Percentiles rank a stretch among this genome's conserved stretches.
phyloP scores from a whole-genome alignment of 2,888 invertebrate species.

The Brachyptera risi region DNA sequence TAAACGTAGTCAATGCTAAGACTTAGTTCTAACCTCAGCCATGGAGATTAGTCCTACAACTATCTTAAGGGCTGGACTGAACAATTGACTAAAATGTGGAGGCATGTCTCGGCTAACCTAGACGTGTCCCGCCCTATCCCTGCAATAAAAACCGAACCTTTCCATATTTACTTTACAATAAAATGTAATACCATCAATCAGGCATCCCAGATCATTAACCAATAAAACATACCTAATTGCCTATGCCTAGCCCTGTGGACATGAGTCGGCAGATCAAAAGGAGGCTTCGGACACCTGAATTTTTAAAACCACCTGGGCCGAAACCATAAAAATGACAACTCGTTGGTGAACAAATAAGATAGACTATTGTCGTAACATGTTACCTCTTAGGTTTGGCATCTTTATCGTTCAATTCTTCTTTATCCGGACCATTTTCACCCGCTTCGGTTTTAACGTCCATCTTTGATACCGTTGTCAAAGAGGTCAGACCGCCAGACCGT shows the following conservation, averaged over 20 bases:
- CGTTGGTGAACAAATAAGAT: not conserved
- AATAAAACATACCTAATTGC: not conserved
- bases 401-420: slow-evolving; percentile 48
- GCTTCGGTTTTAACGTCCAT: slow-evolving; percentile 49
- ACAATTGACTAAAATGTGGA: too few relatives aligned
- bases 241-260: slow-evolving; percentile 3
- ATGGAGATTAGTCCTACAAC: too few relatives aligned
- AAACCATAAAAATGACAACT: too few relatives aligned
- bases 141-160: not conserved
- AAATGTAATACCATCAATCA: not conserved
- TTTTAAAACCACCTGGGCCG: not conserved
- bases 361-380: slow-evolving; percentile 8
- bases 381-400: slow-evolving; percentile 51
- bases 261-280: slow-evolving; percentile 20
- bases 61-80: too few relatives aligned
- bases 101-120: not conserved
- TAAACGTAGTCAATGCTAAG: too few relatives aligned
- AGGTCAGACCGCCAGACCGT: too few relatives aligned
- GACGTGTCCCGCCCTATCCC: not conserved
- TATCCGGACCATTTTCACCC: slow-evolving; percentile 47
- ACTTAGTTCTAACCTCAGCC: too few relatives aligned
- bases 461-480: too few relatives aligned
- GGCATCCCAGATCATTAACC: not conserved
- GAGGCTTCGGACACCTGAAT: not conserved
- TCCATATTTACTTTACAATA: too few relatives aligned